Conservation (phyloP, 92 coral and sea anemone species). For the Actinernus sp. region DNA sequence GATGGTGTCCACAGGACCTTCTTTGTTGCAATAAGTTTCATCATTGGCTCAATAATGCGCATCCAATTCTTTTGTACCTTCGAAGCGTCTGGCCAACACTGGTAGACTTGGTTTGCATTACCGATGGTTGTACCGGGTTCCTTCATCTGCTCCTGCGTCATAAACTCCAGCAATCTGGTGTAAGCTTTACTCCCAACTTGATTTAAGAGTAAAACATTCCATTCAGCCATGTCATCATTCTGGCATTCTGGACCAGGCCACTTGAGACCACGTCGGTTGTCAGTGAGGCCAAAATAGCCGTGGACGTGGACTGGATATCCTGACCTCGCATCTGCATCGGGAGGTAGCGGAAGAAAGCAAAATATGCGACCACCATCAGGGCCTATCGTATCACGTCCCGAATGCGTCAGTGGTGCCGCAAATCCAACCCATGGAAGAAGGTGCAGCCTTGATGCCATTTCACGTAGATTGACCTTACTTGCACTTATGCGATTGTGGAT, state of each 20-base stretch:
- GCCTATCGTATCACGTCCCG: constrained; percentile 20
- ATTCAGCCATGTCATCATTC: constrained; percentile 89
- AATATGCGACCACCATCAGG: constrained; percentile 78
- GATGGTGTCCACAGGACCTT: constrained; percentile 83
- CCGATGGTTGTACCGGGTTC: constrained; percentile 18
- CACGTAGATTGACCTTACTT: constrained; percentile 56
- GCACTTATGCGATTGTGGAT: constrained; percentile 85
- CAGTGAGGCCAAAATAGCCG: constrained; percentile 94
- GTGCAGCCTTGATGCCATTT: constrained; percentile 67
- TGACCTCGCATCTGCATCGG: constrained; percentile 87
- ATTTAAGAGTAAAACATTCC: constrained; percentile 74
- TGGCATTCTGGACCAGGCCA: constrained; percentile 98
- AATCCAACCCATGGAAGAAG: constrained; percentile 97
- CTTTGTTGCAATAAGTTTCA: constrained; percentile 59
- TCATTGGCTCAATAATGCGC: constrained; percentile 75
- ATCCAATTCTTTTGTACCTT: constrained; percentile 88
- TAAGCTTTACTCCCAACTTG: constrained; percentile 83
- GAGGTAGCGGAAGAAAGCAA: constrained; percentile 90
- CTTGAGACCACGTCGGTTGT: constrained; percentile 87
- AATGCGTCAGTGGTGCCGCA: constrained; percentile 70
- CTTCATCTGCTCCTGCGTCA: constrained; percentile 61
- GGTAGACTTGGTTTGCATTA: constrained; percentile 72
- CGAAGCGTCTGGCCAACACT: constrained; percentile 46
- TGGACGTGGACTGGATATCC: constrained; percentile 89
- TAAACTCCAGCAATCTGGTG: constrained; percentile 58